These are phyloP conservation scores for Miniopterus natalensis DNA, from an alignment of 2,113 vertebrate species.

Conservation along the genomic window DNA sequence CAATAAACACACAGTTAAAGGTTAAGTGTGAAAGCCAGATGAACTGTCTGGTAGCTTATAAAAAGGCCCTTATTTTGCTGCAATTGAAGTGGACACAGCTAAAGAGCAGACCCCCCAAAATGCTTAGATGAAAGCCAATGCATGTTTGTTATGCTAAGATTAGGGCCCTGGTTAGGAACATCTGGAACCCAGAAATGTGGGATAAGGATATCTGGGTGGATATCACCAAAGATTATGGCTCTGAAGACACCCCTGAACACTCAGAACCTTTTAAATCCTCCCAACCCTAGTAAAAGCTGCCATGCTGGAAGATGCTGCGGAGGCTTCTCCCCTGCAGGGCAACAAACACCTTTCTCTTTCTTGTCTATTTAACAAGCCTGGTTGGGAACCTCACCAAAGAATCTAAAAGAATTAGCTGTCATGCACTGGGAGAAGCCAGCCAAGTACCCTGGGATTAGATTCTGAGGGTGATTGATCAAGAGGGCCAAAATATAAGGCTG, in stretches of 20 bases:
- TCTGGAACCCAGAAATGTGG: background rate
- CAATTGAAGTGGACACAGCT: background rate
- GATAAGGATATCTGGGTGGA: background rate
- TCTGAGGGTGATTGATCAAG: background rate
- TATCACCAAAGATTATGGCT: background rate
- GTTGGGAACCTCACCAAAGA: background rate
- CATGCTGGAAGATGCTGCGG: background rate
- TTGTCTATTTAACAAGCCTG: background rate
- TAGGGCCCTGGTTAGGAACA: background rate
- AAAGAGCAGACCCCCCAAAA: background rate
- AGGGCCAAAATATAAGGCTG: background rate
- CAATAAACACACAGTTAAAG: background rate
- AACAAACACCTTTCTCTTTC: background rate
- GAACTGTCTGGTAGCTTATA: background rate
- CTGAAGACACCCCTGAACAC: background rate
- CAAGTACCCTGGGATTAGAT: background rate
- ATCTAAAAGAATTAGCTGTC: background rate
- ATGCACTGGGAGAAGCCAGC: background rate
- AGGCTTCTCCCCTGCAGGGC: background rate
- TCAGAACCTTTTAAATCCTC: background rate
- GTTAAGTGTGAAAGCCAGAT: background rate
- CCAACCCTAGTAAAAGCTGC: background rate
- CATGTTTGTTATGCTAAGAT: background rate
- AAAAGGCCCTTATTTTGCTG: background rate
- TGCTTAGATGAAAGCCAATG: background rate